Base-by-base conservation (phyloP, 2,797 vertebrate species). In the Gadopsis bispinosus region DNA sequence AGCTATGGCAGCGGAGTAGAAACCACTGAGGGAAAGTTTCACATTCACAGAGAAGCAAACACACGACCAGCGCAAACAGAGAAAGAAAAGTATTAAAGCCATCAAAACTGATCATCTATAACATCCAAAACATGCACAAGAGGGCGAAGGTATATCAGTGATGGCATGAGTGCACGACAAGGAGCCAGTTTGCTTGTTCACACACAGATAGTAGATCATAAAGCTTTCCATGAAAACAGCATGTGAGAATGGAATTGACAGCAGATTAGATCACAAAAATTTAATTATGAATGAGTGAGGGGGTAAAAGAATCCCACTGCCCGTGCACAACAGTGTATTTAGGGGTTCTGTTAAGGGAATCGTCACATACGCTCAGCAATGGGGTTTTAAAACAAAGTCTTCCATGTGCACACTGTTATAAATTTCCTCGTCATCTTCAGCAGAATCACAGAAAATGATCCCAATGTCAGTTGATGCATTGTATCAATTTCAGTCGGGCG, bases 391-490 rank as follows among this genome's bases (percentile, higher is more conserved):
- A 17, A 17, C 29, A 13, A 3, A 53, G 4, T 67, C 61, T 41
- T 69, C 67, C 14, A 45, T 20, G 14, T 39, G 41, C 37, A 66
- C 43, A 50, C 4, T 54, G 66, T 53, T 79, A 39, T 29, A 73
- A 51, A 77, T 77, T 71, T 74, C 62, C 14, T 79, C 77, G 65
- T 89, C 54, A 55, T 77, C 64, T 45, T 47, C 66, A 26, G 73
- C 67, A 61, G 56, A 47, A 61, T 79, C 66, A 58, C 43, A 37
- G 39, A 71, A 70, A 87, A 89, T 56, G 5, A 89, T 76, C 61
- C 79, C 56, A 37, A 19, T 55, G 67, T 66, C 79, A 83, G 74
- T 84, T 89, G 90, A 93, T 92, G 81, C 90, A 90, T 89, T 14
- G 60, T 68, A 83, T 88, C 84, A 89, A 90, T 91, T 91, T 94